Evolutionary conservation across 2,797 vertebrate species (phyloP), one percentile per base, ranked within the genome.

Genomic region (Champsocephalus gunnari): DNA sequence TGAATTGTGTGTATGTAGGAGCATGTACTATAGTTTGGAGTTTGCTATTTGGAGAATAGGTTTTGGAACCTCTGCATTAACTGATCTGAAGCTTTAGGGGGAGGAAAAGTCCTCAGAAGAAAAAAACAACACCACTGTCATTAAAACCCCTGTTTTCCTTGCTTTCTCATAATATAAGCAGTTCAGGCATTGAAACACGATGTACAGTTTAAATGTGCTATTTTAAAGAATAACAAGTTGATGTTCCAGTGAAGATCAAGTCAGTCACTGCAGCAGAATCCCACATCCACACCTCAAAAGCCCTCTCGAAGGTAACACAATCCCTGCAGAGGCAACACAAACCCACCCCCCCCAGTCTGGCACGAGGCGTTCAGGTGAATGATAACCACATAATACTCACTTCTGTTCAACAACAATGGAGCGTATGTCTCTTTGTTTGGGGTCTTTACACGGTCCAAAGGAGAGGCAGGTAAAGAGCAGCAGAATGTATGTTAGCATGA

Each of bases 331-430:
- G 53, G 49, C 38, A 66, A 84, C 11, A 1, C 44, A 43, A 80
- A 66, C 34, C 70, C 65, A 9, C n/a, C 60, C 55, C 55, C 55
- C 28, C 28, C 6, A 45, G 50, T 53, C 44, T 34, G 68, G 80
- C 70, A 64, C 7, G 13, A 75, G 71, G 43, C 12, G 45, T 78
- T 79, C 65, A 88, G 75, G 80, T 82, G 81, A 87, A 66, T 69
- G 72, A 68, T 38, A 86, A 84, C 13, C 14, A 50, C 57, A 75
- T n/a, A 66, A 72, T 71, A 21, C 76, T 51, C 11, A 74, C 61
- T 58, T 68, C 48, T 79, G 43, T n/a, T 62, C 12, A 9, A 57
- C 62, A 75, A 86, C 79, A 90, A 87, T 62, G 32, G 28, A 60
- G 66, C 9, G 9, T 19, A 24, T 73, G 69, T 78, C 45, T 62